Evolutionary conservation across 2,888 invertebrate genomes (phyloP), one percentile per base, ranked within the genome.

Genomic region (Papilio demoleus): DNA sequence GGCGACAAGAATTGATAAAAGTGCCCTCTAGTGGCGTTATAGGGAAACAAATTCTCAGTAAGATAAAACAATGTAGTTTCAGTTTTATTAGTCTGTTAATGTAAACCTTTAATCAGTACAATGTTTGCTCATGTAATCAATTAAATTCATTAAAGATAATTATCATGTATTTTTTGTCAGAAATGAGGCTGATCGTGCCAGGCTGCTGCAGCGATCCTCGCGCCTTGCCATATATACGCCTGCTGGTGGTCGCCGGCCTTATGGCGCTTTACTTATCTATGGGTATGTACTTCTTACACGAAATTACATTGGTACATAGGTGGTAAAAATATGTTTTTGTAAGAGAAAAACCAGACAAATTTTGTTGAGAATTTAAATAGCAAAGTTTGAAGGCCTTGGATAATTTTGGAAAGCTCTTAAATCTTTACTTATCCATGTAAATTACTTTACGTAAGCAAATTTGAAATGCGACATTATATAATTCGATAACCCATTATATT

Each of bases 101-200:
- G n/a, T n/a, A n/a, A n/a, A n/a, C n/a, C n/a, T n/a, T n/a, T n/a
- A n/a, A n/a, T n/a, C n/a, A n/a, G n/a, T n/a, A n/a, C n/a, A n/a
- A n/a, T n/a, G n/a, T n/a, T n/a, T n/a, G n/a, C n/a, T n/a, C n/a
- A n/a, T n/a, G n/a, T n/a, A 6, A 31, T 31, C 6, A 31, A 31
- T 31, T 31, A 31, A 31, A 31, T 31, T 31, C 19, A 45, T 19
- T 19, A 59, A 59, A 42, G 14, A 61, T 14, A 14, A 34, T 34
- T 47, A 19, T 59, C 11, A 40, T 22, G 8, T 53, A 24, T 66
- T 68, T 42, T 11, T 72, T 59, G n/a, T 12, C 74, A 74, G 73
- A 11, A 9, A 90, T 90, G 90, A 76, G 87, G 73, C 76, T 90
- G 45, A 85, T 86, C 69, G 77, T 86, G 72, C 88, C 90, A 0